These are phyloP conservation scores for Brotula barbata DNA, from an alignment of 2,797 vertebrate species.

Conservation along the genomic window DNA sequence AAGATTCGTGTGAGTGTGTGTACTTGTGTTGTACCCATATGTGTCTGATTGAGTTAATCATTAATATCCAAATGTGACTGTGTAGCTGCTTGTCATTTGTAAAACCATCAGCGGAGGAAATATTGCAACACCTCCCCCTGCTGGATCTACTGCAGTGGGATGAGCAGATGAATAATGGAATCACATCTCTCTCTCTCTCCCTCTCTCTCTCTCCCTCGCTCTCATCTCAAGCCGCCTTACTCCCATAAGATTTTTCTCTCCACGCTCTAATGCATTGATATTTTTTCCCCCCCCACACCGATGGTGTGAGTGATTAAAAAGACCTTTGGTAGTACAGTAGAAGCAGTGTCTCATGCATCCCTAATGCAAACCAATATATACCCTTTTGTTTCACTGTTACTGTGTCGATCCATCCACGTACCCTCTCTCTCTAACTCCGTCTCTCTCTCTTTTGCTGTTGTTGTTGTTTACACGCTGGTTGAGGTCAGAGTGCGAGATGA, in stretches of 20 bases:
- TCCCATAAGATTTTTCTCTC: not conserved
- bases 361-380: too few species aligned
- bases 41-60: too few species aligned
- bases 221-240: not conserved
- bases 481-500: conserved; percentile 26
- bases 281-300: not conserved
- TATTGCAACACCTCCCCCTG: conserved; percentile 89
- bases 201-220: conserved; percentile 21
- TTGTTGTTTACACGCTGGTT: conserved; percentile 20
- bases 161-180: conserved; percentile 73
- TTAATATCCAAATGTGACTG: conserved; percentile 19
- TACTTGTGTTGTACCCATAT: not conserved
- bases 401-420: conserved; percentile 16
- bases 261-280: not conserved
- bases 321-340: too few species aligned
- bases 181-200: conserved; percentile 14
- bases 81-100: conserved; percentile 27
- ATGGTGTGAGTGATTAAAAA: too few species aligned
- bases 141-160: conserved; percentile 79
- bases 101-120: conserved; percentile 64
- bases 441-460: too few species aligned
- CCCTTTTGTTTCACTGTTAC: not conserved
- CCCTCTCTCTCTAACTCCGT: conserved; percentile 6
- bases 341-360: too few species aligned
- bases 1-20: not conserved